These are phyloP conservation scores for Oreochromis grahami DNA, from an alignment of 2,797 vertebrate species.

Conservation along the genomic window DNA sequence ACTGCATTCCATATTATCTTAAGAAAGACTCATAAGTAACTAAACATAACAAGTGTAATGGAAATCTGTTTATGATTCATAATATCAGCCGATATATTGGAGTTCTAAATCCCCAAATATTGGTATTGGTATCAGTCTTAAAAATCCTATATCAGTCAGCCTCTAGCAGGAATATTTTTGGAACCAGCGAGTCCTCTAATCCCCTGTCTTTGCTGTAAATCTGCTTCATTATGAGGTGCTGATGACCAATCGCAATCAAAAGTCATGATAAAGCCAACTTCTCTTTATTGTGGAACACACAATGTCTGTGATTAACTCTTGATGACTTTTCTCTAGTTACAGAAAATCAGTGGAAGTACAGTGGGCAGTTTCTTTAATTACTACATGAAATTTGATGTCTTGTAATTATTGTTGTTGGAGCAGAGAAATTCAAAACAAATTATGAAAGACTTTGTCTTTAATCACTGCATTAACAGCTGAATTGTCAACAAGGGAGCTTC, in stretches of 20 bases:
- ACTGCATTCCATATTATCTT: background rate
- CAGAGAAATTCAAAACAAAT: background rate
- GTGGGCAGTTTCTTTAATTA: background rate
- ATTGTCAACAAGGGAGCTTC: background rate
- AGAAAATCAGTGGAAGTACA: background rate
- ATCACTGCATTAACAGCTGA: background rate
- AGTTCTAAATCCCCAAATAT: background rate
- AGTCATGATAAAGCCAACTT: background rate
- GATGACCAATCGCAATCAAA: background rate
- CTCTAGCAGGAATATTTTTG: background rate
- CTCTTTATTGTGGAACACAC: background rate
- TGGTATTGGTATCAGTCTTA: background rate
- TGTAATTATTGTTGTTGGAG: background rate
- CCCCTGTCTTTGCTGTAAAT: background rate
- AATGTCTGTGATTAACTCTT: background rate
- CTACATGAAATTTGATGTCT: background rate
- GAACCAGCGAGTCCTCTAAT: background rate
- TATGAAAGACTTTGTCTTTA: background rate
- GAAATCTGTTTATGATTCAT: background rate
- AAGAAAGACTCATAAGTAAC: background rate
- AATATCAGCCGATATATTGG: background rate
- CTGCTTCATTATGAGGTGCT: background rate
- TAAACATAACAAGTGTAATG: background rate
- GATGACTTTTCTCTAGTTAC: background rate
- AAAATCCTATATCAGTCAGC: background rate